phyloP scores from a whole-genome alignment of 2,888 invertebrate genomes.

The Linnaemya vulpina region DNA sequence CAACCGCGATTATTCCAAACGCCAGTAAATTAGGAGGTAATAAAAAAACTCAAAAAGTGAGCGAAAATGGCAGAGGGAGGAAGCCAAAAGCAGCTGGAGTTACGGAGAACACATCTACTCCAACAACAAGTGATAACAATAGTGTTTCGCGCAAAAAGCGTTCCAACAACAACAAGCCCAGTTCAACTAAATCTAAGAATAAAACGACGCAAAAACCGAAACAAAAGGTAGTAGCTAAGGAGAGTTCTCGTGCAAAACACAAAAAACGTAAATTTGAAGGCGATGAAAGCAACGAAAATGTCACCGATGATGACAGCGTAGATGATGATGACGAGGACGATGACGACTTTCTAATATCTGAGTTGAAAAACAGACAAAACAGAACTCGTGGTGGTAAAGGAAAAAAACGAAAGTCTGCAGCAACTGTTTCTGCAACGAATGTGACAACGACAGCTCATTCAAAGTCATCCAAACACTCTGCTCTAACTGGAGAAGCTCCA shows the following conservation, averaged over 20 bases:
- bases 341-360: constrained; percentile 64
- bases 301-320: not conserved
- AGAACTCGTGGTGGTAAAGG: constrained; percentile 39
- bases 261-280: constrained; percentile 40
- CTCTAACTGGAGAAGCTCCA: constrained; percentile 6
- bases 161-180: constrained; percentile 20
- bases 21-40: constrained; percentile 17
- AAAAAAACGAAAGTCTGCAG: constrained; percentile 30
- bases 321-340: constrained; percentile 59
- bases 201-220: constrained; percentile 41
- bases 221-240: not conserved
- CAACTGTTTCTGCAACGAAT: constrained; percentile 8
- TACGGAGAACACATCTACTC: constrained; percentile 14
- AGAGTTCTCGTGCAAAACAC: constrained; percentile 15
- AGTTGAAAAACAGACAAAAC: constrained; percentile 55
- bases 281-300: constrained; percentile 38
- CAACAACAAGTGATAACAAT: constrained; percentile 30
- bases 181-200: constrained; percentile 31
- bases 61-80: constrained; percentile 51
- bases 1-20: constrained; percentile 38
- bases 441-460: constrained; percentile 35
- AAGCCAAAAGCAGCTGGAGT: constrained; percentile 26
- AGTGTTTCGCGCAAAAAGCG: constrained; percentile 42
- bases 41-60: constrained; percentile 13
- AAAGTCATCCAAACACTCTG: constrained; percentile 41